Base-by-base conservation (phyloP, 2,888 invertebrate genomes). In the Agonum fuliginosum region DNA sequence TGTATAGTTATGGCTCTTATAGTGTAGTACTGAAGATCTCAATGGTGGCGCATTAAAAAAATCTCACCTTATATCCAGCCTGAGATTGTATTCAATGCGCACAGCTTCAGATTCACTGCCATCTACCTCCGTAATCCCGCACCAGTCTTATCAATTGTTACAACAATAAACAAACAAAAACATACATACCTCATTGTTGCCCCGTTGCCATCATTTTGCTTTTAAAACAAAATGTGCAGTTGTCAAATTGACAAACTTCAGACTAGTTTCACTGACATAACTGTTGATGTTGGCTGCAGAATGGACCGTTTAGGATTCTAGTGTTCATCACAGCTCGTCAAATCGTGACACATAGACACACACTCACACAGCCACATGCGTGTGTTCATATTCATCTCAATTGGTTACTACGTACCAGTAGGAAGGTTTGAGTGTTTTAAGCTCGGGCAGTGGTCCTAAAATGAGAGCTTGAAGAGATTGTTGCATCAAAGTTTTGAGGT, bases 371-470 rank as follows among this genome's bases (percentile, higher is more conserved):
- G n/a, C 0, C 41, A 67, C 22, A 67, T 17, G 14, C 5, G 19
- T 22, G 37, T 22, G 67, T 37, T 12, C 20, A 22, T 67, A 67
- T 67, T 37, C 14, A 37, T 17, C 12, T 37, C 67, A 67, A 67
- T 67, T 67, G 67, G 20, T 19, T 12, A 43, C 22, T 6, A 20
- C 24, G 27, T 54, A 24, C 12, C 12, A 41, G 67, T 41, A 43
- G 8, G n/a, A 67, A 67, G 67, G 67, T 67, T 67, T 67, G 67
- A 67, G 27, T 19, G 8, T 17, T 14, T 62, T 62, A 14, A 6
- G 58, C 17, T 17, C 10, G 10, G 19, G 20, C 10, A 48, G 10
- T 20, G 17, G 48, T 19, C 19, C 48, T 17, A 48, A 48, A 43
- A 43, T 30, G 8, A 3, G 3, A 30, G 30, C 8, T 30, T 8